These are phyloP conservation scores for Phaetusa simplex DNA, from an alignment of 2,113 vertebrate species.

Conservation along the genomic window DNA sequence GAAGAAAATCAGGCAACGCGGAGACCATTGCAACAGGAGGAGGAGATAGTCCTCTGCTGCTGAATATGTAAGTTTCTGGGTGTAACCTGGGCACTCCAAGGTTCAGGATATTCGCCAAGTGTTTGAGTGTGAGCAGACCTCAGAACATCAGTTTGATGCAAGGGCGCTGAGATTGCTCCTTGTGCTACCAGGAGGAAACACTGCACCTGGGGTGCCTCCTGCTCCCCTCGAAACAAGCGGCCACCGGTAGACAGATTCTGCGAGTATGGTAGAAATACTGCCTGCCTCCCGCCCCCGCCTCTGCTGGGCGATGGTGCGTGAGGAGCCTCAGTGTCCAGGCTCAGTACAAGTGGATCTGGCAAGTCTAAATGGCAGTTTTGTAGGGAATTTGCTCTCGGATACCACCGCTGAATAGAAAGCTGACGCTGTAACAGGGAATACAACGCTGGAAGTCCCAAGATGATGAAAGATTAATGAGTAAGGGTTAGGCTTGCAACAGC, in stretches of 20 bases:
- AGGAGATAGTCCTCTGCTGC: conserved; percentile 48
- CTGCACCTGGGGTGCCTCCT: neutral
- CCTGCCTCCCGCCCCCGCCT: neutral
- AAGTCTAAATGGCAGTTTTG: neutral
- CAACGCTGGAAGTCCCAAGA: conserved; percentile 48
- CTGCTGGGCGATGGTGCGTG: neutral
- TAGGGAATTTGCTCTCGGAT: neutral
- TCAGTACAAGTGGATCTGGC: neutral
- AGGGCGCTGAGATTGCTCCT: neutral
- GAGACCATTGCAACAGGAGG: conserved; percentile 45
- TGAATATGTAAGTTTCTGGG: conserved; percentile 36
- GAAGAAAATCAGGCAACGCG: conserved; percentile 63
- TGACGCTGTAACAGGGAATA: conserved; percentile 31
- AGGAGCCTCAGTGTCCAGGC: neutral
- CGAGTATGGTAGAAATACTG: neutral
- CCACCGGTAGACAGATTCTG: neutral
- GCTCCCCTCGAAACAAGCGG: neutral
- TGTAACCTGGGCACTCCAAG: conserved; percentile 5
- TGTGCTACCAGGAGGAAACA: neutral
- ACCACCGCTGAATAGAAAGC: conserved; percentile 31
- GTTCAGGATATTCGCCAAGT: neutral
- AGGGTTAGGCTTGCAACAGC: conserved; percentile 59
- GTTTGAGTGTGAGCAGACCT: conserved; percentile 1
- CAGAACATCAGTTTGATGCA: neutral
- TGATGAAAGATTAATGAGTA: conserved; percentile 69